phyloP scores from a whole-genome alignment of 2,797 vertebrate genomes.

The Pteronotus mesoamericanus region DNA sequence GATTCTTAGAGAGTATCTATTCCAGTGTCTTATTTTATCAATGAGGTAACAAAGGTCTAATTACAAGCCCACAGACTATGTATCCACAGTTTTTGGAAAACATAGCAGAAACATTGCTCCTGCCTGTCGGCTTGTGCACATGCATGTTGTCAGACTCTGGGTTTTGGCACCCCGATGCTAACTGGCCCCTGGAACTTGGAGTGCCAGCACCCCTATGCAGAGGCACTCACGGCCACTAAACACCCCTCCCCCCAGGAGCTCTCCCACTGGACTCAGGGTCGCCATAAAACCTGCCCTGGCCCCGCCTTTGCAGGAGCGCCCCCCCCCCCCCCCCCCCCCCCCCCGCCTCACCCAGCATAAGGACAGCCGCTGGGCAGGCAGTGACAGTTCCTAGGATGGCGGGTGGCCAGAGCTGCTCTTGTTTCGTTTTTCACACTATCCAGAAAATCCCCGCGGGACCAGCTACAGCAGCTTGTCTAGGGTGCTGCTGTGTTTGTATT shows the following conservation, averaged over 20 bases:
- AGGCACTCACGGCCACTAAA: not conserved
- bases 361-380: not conserved
- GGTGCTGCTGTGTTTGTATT: not conserved
- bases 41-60: not conserved
- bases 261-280: not conserved
- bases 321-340: no score
- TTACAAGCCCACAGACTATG: not conserved
- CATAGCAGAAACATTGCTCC: not conserved
- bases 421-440: not conserved
- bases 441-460: not conserved
- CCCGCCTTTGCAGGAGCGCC: not conserved
- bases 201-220: not conserved
- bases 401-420: not conserved
- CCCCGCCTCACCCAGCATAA: no score
- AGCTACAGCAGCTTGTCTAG: not conserved
- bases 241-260: not conserved
- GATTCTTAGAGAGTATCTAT: not conserved
- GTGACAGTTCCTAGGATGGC: not conserved
- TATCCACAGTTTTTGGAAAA: not conserved
- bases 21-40: not conserved
- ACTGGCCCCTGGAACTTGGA: not conserved
- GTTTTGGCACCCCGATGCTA: not conserved
- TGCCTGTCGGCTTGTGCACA: fast-evolving
- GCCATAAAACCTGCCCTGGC: not conserved
- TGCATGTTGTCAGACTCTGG: not conserved